A percentile compares a stretch with the other conserved stretches of the same genome.
These are phyloP conservation scores for Percopsis omiscomaycus DNA, from an alignment of 2,797 vertebrate species.

Conservation along the genomic window DNA sequence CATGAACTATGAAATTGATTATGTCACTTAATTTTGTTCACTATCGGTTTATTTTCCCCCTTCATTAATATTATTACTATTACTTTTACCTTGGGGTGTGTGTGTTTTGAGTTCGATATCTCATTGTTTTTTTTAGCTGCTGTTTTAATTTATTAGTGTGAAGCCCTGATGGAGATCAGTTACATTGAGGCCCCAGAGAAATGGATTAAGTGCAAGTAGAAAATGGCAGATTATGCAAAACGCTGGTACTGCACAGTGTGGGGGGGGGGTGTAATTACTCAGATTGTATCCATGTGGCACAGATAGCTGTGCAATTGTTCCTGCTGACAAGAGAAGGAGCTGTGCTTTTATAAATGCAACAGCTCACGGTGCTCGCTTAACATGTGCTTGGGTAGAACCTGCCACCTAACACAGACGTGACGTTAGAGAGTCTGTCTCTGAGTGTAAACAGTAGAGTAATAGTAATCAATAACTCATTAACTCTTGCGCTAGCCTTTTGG, in stretches of 20 bases:
- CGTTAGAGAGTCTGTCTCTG: slow-evolving; percentile 52
- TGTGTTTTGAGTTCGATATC: slow-evolving; percentile 58
- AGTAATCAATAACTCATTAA: slow-evolving; percentile 65
- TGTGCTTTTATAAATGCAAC: slow-evolving; percentile 8
- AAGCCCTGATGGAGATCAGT: slow-evolving; percentile 61
- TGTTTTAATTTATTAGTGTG: slow-evolving; percentile 76
- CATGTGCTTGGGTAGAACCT: slow-evolving; percentile 54
- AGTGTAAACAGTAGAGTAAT: slow-evolving; percentile 45
- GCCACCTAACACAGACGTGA: slow-evolving; percentile 52
- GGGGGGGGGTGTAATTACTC: slow-evolving; percentile 26
- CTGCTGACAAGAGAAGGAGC: slow-evolving; percentile 43
- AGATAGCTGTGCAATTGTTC: slow-evolving; percentile 36
- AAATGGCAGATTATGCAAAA: slow-evolving; percentile 43
- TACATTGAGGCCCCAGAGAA: slow-evolving; percentile 47
- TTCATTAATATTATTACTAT: slow-evolving; percentile 28
- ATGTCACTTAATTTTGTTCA: slow-evolving; percentile 37
- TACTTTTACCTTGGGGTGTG: slow-evolving; percentile 54
- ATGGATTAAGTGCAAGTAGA: slow-evolving; percentile 37
- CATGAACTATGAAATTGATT: slow-evolving; percentile 49
- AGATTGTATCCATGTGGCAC: slow-evolving; percentile 16
- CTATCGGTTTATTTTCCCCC: slow-evolving; percentile 8
- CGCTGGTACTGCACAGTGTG: slow-evolving; percentile 22
- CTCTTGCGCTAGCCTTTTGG: slow-evolving; percentile 51
- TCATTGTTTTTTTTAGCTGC: slow-evolving; percentile 62
- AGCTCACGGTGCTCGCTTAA: slow-evolving; percentile 30